Evolutionary conservation across 2,113 vertebrate genomes (phyloP), one percentile per base, ranked within the genome.

Genomic region (Chelonoidis abingdonii): DNA sequence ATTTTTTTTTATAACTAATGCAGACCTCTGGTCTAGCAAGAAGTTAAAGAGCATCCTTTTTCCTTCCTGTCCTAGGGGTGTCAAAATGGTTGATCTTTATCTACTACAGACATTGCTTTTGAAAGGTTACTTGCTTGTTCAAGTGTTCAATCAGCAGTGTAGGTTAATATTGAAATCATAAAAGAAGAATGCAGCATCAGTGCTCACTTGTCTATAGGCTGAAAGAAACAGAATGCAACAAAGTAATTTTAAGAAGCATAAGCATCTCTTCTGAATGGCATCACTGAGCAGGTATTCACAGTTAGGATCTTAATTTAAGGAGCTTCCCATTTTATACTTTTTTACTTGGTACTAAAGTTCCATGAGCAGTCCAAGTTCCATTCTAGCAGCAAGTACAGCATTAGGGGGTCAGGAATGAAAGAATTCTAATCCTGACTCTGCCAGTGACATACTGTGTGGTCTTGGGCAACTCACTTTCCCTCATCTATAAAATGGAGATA

Each of bases 11-110:
- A 13, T 76, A 93, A 92, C 79, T 89, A 83, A 84, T 88, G 14
- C 19, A 84, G 29, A 78, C 24, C 29, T 29, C 38, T 80, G 82
- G 78, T 88, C 47, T 84, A 29, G 29, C 92, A 89, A 81, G 93
- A 78, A 65, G 29, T 24, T 35, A 38, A 53, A 47, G 4, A 53
- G 3, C 50, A 5, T 25, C 5, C 2, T 47, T 49, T 17, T 53
- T 29, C 52, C 53, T 21, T 27, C 29, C 2, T 86, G 17, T 90
- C 86, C 16, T 84, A 56, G 81, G 29, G 31, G 41, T 83, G 78
- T 2, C 44, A 93, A 88, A 95, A 87, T 8, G 59, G 25, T 88
- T 91, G n/a, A 21, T 94, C 81, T 87, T 27, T 1, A 91, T 95
- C 86, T 91, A 13, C 86, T 91, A 0, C 84, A 54, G 47, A 92